phyloP scores from a whole-genome alignment of 2,113 vertebrate species.

The Neopipo cinnamomea region DNA sequence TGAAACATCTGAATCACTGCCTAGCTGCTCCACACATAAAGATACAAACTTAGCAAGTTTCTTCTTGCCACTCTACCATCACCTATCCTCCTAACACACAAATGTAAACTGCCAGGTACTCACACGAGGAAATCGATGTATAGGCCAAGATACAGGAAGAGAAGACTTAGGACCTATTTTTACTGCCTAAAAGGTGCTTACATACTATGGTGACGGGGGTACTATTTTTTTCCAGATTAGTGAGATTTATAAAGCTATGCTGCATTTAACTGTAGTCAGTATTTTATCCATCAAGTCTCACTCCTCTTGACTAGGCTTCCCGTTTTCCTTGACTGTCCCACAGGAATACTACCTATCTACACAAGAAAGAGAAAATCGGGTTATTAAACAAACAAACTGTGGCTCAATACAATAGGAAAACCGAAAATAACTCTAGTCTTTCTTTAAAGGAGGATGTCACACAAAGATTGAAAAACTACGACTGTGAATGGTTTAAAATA shows the following conservation, averaged over 20 bases:
- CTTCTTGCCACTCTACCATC: not conserved
- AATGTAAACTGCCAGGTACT: not conserved
- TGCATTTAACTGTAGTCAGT: not conserved
- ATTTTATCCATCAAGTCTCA: not conserved
- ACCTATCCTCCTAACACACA: not conserved
- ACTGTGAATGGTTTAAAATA: not conserved
- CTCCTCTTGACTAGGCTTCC: not conserved
- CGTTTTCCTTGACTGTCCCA: not conserved
- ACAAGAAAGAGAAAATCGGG: not conserved
- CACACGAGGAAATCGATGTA: not conserved
- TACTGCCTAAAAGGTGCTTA: conserved; percentile 5
- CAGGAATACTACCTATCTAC: not conserved
- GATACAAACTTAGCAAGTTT: not conserved
- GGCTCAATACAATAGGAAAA: not conserved
- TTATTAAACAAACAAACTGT: not conserved
- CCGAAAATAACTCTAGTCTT: not conserved
- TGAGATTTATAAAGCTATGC: not conserved
- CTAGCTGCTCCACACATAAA: not conserved
- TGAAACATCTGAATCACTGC: not conserved
- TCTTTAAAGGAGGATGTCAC: not conserved
- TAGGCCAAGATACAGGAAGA: not conserved
- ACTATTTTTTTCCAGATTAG: not conserved
- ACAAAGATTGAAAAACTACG: not conserved
- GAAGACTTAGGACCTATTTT: not conserved
- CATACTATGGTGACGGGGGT: not conserved